These are phyloP conservation scores for Tangachromis dhanisi DNA, from an alignment of 2,113 vertebrate genomes.

Conservation along the genomic window DNA sequence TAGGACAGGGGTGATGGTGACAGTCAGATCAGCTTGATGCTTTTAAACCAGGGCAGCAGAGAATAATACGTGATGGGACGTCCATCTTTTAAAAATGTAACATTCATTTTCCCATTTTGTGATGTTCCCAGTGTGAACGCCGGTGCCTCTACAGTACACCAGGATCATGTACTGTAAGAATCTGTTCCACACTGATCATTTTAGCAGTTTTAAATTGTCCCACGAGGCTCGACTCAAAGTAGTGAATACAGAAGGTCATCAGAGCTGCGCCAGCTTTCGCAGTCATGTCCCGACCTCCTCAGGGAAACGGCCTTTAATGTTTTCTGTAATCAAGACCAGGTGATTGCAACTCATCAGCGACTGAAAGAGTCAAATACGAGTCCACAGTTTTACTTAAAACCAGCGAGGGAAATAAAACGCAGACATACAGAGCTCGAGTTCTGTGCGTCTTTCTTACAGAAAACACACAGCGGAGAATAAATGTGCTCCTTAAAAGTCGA, in stretches of 20 bases:
- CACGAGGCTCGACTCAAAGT: background rate
- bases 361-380: background rate
- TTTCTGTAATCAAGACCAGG: background rate
- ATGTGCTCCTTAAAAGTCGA: background rate
- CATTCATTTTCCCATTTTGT: background rate
- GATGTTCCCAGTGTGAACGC: background rate
- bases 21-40: background rate
- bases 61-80: background rate
- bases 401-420: background rate
- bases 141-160: background rate
- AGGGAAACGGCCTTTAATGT: background rate
- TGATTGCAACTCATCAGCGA: background rate
- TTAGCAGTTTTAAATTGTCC: background rate
- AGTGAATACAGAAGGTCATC: background rate
- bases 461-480: background rate
- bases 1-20: background rate
- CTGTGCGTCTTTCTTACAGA: background rate
- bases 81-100: accelerated
- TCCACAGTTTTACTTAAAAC: background rate
- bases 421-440: accelerated
- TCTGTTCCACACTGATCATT: background rate
- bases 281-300: background rate
- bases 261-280: background rate
- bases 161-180: background rate
- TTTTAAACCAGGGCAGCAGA: background rate